These are phyloP conservation scores for Mastigias papua DNA, from an alignment of 30 jellyfish, hydroid and myxozoan genomes.

Conservation along the genomic window DNA sequence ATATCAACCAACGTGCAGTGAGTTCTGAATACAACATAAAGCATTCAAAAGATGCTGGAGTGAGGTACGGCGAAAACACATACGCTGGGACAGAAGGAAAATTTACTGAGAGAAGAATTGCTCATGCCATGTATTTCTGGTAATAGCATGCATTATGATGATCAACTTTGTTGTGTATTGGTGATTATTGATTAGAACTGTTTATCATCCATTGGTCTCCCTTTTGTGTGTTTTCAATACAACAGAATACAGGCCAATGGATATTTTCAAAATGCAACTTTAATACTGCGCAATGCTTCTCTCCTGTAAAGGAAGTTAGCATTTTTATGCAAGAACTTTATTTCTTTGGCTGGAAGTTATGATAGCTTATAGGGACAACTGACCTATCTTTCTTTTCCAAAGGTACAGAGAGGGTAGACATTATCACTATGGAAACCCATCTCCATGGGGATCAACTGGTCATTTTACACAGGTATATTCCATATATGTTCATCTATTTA, in stretches of 20 bases:
- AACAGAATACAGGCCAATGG: no score
- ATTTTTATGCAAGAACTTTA: background rate
- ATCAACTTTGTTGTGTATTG: no score
- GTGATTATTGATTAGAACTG: no score
- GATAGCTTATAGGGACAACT: background rate
- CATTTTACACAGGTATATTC: conserved; percentile 55
- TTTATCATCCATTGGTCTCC: no score
- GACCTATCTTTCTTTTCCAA: background rate
- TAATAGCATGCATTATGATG: no score
- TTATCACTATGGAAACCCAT: conserved; percentile 18
- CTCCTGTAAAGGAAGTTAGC: background rate
- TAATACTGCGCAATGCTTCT: background rate
- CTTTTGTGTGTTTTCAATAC: no score
- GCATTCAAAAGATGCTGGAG: conserved; percentile 30
- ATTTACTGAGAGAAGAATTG: conserved; percentile 17
- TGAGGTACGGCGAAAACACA: conserved; percentile 26
- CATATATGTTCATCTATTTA: no score
- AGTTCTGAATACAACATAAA: background rate
- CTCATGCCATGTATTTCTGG: conserved; percentile 56
- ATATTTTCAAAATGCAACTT: no score
- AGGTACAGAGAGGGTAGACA: conserved; percentile 50
- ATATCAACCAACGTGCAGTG: background rate
- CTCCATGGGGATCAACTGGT: conserved; percentile 34
- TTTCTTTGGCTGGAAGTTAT: background rate
- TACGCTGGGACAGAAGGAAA: conserved; percentile 27